Percentiles rank a stretch among this genome's conserved stretches.
Conservation (phyloP, 2,888 invertebrate species). For the Sinopyrophorus schimmeli region DNA sequence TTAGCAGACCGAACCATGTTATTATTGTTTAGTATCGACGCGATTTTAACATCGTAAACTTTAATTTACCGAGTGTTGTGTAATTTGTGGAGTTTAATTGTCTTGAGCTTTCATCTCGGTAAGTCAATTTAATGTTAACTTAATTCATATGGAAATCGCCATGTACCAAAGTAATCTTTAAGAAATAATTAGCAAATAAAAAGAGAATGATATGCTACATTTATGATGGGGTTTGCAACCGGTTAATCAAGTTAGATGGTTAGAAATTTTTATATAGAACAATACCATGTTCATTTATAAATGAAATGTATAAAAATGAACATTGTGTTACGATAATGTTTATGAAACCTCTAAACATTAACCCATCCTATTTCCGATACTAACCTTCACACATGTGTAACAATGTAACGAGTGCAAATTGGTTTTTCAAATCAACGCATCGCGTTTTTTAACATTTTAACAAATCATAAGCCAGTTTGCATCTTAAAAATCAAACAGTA, state of each 20-base stretch:
- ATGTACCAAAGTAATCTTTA: constrained; percentile 32
- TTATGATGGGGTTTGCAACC: constrained; percentile 46
- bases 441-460: background rate
- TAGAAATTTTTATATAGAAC: constrained; percentile 13
- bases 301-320: constrained; percentile 11
- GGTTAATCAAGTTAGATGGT: constrained; percentile 36
- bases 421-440: constrained; percentile 4
- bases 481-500: constrained; percentile 7
- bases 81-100: background rate
- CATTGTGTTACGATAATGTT: constrained; percentile 9
- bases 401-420: constrained; percentile 14
- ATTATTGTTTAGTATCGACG: constrained; percentile 20
- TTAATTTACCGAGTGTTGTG: constrained; percentile 7
- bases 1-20: constrained; percentile 18
- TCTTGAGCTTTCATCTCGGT: constrained; percentile 8
- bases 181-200: background rate
- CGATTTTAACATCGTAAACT: constrained; percentile 21
- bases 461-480: constrained; percentile 15
- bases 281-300: constrained; percentile 13
- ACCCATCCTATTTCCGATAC: background rate
- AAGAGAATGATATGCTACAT: constrained; percentile 43
- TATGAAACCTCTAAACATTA: background rate
- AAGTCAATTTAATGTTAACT: constrained; percentile 9
- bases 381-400: constrained; percentile 1
- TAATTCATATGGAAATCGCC: constrained; percentile 23